phyloP scores from a whole-genome alignment of 1,140 invertebrate genomes.

The Diploscapter pachys region DNA sequence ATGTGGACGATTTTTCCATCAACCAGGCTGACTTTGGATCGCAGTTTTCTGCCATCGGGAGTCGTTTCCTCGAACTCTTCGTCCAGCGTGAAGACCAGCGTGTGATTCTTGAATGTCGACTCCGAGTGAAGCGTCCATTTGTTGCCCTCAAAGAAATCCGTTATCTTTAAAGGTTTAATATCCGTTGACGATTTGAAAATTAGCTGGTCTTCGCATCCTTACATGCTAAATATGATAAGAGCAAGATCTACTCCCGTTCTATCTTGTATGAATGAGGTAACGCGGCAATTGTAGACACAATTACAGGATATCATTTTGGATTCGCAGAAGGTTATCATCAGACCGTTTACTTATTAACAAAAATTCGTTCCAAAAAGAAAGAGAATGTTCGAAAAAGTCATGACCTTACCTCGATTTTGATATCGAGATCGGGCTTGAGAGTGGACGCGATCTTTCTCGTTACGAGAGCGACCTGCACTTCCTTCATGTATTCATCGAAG shows the following conservation, averaged over 20 bases:
- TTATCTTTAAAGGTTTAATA: conserved; percentile 3
- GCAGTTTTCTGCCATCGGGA: conserved; percentile 27
- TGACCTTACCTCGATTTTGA: conserved; percentile 21
- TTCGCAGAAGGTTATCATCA: neutral
- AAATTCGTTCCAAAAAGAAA: neutral
- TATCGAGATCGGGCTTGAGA: conserved; percentile 27
- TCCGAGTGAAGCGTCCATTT: conserved; percentile 16
- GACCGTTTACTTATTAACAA: neutral
- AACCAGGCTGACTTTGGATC: conserved; percentile 10
- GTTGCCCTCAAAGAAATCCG: conserved; percentile 9
- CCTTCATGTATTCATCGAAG: conserved; percentile 41
- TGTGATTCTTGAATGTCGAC: conserved; percentile 37
- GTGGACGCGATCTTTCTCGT: conserved; percentile 34
- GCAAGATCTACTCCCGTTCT: no score
- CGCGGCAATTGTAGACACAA: neutral
- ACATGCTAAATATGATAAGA: no score
- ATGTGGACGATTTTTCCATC: conserved; percentile 30
- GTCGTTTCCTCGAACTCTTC: conserved; percentile 37
- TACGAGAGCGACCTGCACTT: conserved; percentile 29
- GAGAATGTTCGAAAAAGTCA: neutral
- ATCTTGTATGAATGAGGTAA: no score
- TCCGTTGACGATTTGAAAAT: conserved; percentile 9
- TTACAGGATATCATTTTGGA: neutral
- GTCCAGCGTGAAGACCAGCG: conserved; percentile 23
- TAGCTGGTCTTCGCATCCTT: no score